Conservation (phyloP, 2,797 vertebrate genomes). For the Petrocephalus sullivani region DNA sequence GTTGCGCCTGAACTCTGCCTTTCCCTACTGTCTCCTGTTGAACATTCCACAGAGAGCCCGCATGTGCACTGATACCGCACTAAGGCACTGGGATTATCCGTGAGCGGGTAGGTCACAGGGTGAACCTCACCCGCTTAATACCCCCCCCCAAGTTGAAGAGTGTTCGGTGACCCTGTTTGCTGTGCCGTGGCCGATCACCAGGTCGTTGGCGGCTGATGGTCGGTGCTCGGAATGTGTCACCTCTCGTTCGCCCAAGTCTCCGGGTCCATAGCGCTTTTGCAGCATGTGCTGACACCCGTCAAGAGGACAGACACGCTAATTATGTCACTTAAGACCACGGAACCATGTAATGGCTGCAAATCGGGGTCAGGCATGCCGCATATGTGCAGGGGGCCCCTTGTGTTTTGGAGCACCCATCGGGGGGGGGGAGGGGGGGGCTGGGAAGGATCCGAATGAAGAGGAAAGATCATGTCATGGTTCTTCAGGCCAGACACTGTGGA, state of each 20-base stretch:
- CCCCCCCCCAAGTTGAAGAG: not conserved
- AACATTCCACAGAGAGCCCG: not conserved
- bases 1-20: not conserved
- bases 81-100: not conserved
- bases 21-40: not conserved
- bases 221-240: slow-evolving; percentile 3
- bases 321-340: slow-evolving; percentile 35
- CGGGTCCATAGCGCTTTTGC: slow-evolving; percentile 24
- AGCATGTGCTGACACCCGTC: slow-evolving; percentile 24
- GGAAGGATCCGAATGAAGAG: not conserved
- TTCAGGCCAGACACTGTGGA: not conserved
- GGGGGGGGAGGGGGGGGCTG: not conserved
- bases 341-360: not conserved
- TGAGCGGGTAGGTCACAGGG: not conserved
- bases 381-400: not conserved
- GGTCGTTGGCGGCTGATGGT: not conserved
- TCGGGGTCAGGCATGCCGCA: not conserved
- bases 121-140: not conserved
- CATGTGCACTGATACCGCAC: not conserved
- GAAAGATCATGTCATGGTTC: not conserved
- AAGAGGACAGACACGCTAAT: slow-evolving; percentile 28
- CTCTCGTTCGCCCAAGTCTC: slow-evolving; percentile 22
- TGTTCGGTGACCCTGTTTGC: not conserved
- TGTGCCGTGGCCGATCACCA: not conserved
- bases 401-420: not conserved